phyloP scores from a whole-genome alignment of 2,797 vertebrate genomes.

The Poecilia velifera region DNA sequence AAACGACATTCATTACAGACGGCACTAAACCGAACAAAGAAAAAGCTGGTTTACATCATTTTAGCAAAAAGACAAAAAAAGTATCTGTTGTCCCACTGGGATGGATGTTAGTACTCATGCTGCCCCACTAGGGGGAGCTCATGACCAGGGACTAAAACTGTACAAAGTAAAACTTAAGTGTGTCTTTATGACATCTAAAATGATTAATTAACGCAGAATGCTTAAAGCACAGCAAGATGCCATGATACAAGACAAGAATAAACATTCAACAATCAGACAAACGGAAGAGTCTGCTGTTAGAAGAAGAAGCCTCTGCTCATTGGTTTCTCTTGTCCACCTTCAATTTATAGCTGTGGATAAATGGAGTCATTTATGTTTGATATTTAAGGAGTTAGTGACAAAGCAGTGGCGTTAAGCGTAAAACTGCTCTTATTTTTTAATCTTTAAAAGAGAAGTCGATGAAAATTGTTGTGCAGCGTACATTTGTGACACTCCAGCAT shows the following conservation, averaged over 20 bases:
- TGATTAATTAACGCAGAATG: not conserved
- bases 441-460: not conserved
- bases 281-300: not conserved
- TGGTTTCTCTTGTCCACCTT: not conserved
- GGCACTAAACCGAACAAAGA: not conserved
- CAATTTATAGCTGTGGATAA: not conserved
- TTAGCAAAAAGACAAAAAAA: not conserved
- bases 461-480: not conserved
- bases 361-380: not conserved
- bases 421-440: not conserved
- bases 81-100: not conserved
- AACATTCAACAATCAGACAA: not conserved
- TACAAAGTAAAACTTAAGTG: not conserved
- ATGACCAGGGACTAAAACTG: not conserved
- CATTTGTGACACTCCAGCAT: slow-evolving; percentile 9
- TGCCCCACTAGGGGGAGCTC: slow-evolving; percentile 5
- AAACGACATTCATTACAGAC: not conserved
- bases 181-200: not conserved
- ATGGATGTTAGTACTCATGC: not conserved
- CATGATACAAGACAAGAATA: not conserved
- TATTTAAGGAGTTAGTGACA: not conserved
- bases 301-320: not conserved
- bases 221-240: not conserved
- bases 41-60: not conserved
- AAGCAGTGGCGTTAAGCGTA: not conserved